Evolutionary conservation across 2,888 invertebrate species (phyloP).

Genomic region (Pristionchus entomophagus): DNA sequence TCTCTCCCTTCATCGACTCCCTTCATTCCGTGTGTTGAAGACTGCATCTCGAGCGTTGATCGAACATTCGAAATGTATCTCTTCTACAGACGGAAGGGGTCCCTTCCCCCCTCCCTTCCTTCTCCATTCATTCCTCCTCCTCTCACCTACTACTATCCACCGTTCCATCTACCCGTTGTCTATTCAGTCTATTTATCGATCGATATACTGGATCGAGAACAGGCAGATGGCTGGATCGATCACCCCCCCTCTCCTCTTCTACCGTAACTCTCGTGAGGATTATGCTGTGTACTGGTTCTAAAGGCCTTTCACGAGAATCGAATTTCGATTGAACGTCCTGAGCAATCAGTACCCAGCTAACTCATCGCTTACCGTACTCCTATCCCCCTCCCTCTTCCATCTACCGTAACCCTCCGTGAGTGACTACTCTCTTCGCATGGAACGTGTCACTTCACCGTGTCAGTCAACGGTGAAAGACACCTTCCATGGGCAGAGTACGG

Average conservation of each 20-base stretch:
- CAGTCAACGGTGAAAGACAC: conserved; percentile 23
- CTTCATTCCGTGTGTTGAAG: neutral
- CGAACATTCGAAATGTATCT: neutral
- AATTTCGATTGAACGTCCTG: neutral
- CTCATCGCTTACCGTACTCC: neutral
- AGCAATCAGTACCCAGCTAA: neutral
- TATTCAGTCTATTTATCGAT: neutral
- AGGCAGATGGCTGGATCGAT: neutral
- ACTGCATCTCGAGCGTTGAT: neutral
- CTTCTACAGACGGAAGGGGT: neutral
- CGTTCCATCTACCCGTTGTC: conserved; percentile 4
- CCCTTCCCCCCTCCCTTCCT: neutral
- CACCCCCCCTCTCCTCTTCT: neutral
- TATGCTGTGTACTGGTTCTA: neutral
- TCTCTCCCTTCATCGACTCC: neutral
- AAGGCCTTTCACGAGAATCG: neutral
- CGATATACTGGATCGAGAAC: neutral
- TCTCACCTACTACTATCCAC: too few relatives aligned
- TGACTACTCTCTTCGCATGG: neutral
- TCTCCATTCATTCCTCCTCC: neutral
- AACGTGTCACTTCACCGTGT: conserved; percentile 24
- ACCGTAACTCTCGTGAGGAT: neutral
- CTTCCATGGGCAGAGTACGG: conserved; percentile 26
- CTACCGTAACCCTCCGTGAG: neutral
- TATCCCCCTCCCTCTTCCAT: neutral